Evolutionary conservation across 2,113 vertebrate species (phyloP), one percentile per base, ranked within the genome.

Genomic region (Phocoena phocoena): DNA sequence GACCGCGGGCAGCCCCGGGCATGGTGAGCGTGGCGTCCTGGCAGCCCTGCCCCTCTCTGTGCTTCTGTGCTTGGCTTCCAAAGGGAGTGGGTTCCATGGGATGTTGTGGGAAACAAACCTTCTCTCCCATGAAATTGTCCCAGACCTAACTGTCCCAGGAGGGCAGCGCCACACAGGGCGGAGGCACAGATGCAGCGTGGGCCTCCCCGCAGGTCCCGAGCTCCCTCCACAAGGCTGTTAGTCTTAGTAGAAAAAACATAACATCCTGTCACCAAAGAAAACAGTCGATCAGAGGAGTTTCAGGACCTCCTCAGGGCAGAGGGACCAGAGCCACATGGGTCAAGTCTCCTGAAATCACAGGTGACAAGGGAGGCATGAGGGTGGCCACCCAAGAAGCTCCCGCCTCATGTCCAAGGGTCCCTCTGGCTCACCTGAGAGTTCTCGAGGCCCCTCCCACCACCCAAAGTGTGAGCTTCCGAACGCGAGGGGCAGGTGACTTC

Each of bases 11-110:
- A 1, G 23, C 14, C 55, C 77, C 6, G 12, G 33, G 17, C 63
- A 1, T 2, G 31, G 76, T 2, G n/a, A 38, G 25, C 9, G 9
- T 2, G 4, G 33, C 2, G 0, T 9, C 79, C 33, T 0, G 15
- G n/a, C 14, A 1, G 1, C 8, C 36, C 15, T 18, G 47, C 31
- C 14, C 73, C 73, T n/a, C 20, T 21, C 20, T 15, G 31, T 12
- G 63, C 21, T 50, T 26, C 83, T 85, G 83, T 6, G 3, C 5
- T 3, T 8, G 58, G 58, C 36, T 41, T 82, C 15, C 80, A 21
- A 21, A 18, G 3, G 36, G 36, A 20, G 23, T 0, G 20, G 41
- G 41, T 8, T 53, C 5, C 25, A 9, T 0, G 4, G 15, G 47
- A 6, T 33, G 36, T 4, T 44, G 14, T 58, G 36, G 41, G 62